Conservation (phyloP, 2,113 vertebrate genomes). For the Lophius piscatorius region DNA sequence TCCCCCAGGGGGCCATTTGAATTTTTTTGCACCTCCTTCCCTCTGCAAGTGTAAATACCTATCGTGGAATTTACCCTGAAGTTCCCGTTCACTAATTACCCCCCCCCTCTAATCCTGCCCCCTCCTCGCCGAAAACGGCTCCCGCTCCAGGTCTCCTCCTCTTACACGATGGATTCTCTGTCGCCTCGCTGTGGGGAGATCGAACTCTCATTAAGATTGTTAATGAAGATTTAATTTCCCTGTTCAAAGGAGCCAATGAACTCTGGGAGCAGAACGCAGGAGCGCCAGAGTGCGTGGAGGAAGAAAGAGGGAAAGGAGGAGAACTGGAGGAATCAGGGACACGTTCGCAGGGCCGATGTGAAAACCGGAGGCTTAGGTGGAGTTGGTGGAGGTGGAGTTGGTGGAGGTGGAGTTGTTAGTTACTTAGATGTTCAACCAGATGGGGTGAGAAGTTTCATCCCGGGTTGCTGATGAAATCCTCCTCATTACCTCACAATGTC, state of each 20-base stretch:
- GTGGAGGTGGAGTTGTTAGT: conserved; percentile 17
- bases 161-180: conserved; percentile 78
- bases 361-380: neutral
- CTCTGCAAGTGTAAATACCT: conserved; percentile 63
- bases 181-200: conserved; percentile 73
- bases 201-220: conserved; percentile 84
- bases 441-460: neutral
- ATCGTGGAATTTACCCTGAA: conserved; percentile 57
- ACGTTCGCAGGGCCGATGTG: too few relatives aligned
- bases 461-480: conserved; percentile 14
- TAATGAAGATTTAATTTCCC: conserved; percentile 85
- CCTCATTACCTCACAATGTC: conserved; percentile 9
- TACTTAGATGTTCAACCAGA: neutral
- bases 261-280: conserved; percentile 46
- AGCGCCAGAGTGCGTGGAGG: conserved; percentile 32
- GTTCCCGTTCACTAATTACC: conserved; percentile 66
- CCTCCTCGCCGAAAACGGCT: conserved; percentile 42
- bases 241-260: conserved; percentile 72
- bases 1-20: conserved; percentile 27
- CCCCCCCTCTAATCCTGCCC: conserved; percentile 38
- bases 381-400: neutral
- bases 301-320: neutral
- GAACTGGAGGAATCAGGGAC: neutral
- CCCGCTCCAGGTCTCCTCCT: conserved; percentile 60
- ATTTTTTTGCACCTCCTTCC: conserved; percentile 35